Conservation (phyloP, 2,797 vertebrate genomes). For the Sciurus carolinensis region DNA sequence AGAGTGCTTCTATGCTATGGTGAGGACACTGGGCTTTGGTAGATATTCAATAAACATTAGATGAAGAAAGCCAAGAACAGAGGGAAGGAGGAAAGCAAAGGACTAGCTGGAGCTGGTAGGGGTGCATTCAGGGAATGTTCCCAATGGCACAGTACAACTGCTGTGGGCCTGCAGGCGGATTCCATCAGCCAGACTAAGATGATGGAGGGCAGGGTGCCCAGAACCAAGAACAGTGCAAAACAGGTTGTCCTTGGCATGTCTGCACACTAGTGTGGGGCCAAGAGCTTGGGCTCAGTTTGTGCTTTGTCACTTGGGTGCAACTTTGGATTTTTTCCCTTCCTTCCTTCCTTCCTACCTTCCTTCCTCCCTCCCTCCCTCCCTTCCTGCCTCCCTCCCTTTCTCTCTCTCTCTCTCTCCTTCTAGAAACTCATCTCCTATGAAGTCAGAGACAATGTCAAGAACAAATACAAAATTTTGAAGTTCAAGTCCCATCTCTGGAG, state of each 20-base stretch:
- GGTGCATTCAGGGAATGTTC: neutral
- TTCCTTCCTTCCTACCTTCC: constrained; percentile 13
- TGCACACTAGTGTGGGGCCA: neutral
- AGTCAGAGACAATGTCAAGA: neutral
- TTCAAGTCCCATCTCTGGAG: neutral
- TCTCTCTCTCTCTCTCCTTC: no score
- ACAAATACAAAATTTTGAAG: neutral
- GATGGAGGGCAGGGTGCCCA: neutral
- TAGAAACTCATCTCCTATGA: constrained; percentile 8
- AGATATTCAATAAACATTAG: neutral
- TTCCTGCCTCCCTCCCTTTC: neutral
- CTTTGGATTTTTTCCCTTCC: constrained; percentile 33
- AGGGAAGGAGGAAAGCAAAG: neutral
- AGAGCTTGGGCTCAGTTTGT: neutral
- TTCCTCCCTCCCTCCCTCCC: neutral
- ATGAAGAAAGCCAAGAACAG: neutral
- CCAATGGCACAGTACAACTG: rapidly evolving
- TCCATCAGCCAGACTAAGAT: neutral
- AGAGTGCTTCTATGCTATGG: neutral
- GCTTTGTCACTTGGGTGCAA: neutral
- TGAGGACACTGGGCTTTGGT: neutral
- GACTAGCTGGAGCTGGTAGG: neutral
- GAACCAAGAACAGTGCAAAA: neutral
- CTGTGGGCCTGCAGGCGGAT: neutral
- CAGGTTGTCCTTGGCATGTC: no score